Conservation (phyloP, 2,113 vertebrate species). For the Dasypus novemcinctus region DNA sequence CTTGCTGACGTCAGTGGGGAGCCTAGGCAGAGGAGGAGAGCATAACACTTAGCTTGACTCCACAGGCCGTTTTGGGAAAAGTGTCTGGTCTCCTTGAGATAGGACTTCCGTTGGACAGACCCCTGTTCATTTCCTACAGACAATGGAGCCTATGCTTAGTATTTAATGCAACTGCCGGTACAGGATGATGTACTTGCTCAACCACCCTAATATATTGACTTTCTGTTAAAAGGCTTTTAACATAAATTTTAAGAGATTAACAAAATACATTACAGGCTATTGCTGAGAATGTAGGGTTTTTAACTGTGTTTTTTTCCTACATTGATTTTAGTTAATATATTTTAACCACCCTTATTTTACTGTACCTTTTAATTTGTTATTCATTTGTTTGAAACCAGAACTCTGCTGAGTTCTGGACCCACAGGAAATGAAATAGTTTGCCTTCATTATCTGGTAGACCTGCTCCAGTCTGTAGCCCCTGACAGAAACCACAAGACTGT, state of each 20-base stretch:
- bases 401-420: slow-evolving; percentile 79
- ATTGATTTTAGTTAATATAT: slow-evolving; percentile 78
- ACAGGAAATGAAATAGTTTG: slow-evolving; percentile 91
- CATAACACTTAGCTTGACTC: not conserved
- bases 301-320: slow-evolving; percentile 66
- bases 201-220: slow-evolving; percentile 77
- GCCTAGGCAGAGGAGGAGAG: not conserved
- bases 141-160: not conserved
- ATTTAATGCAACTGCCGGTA: slow-evolving; percentile 28
- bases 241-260: slow-evolving; percentile 78
- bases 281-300: slow-evolving; percentile 67
- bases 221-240: slow-evolving; percentile 82
- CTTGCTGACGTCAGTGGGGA: slow-evolving; percentile 40
- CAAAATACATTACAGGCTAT: slow-evolving; percentile 53
- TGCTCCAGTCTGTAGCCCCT: slow-evolving; percentile 83
- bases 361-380: slow-evolving; percentile 79
- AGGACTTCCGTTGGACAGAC: not conserved
- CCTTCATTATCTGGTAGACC: slow-evolving; percentile 88
- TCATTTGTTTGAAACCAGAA: slow-evolving; percentile 83
- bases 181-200: slow-evolving; percentile 42
- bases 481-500: slow-evolving; percentile 87
- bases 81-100: not conserved
- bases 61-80: slow-evolving; percentile 6
- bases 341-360: slow-evolving; percentile 79
- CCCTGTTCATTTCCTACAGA: slow-evolving; percentile 39